Evolutionary conservation across 2,113 vertebrate species (phyloP).

Genomic region (Poeciliopsis turrubarensis): DNA sequence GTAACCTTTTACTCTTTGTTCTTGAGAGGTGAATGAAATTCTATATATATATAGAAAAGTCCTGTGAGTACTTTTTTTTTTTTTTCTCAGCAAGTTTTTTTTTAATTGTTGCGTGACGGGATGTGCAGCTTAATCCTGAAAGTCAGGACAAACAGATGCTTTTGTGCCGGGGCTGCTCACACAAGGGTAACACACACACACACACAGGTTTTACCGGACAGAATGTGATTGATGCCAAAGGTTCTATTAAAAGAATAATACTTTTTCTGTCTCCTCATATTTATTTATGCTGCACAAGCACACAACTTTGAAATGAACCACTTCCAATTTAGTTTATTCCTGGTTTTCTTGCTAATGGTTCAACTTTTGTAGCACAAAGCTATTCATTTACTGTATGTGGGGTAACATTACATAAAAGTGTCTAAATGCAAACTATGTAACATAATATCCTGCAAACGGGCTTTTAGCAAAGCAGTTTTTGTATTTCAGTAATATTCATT

Average conservation of each 20-base stretch:
- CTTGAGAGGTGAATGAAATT: slow-evolving; percentile 37
- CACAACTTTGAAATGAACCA: too few species aligned
- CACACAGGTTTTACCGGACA: slow-evolving; percentile 57
- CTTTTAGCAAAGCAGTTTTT: too few species aligned
- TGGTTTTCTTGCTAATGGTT: too few species aligned
- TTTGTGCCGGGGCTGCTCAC: slow-evolving; percentile 36
- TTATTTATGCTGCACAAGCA: not conserved
- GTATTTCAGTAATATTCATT: too few species aligned
- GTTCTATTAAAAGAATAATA: slow-evolving; percentile 80
- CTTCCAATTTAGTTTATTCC: too few species aligned
- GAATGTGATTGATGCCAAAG: slow-evolving; percentile 77
- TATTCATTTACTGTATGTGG: too few species aligned
- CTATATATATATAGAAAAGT: slow-evolving; percentile 25
- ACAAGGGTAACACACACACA: slow-evolving; percentile 20
- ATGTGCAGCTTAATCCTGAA: slow-evolving; percentile 24
- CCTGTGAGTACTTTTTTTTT: not conserved
- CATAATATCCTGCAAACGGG: too few species aligned
- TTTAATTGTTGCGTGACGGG: slow-evolving; percentile 19
- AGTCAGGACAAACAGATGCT: slow-evolving; percentile 25
- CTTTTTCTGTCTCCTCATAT: slow-evolving; percentile 7
- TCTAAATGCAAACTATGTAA: too few species aligned
- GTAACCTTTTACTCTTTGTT: slow-evolving; percentile 13
- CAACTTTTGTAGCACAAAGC: too few species aligned
- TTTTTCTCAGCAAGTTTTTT: not conserved
- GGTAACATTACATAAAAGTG: too few species aligned